Evolutionary conservation across 2,113 vertebrate species (phyloP).

Genomic region (Cavia aperea): DNA sequence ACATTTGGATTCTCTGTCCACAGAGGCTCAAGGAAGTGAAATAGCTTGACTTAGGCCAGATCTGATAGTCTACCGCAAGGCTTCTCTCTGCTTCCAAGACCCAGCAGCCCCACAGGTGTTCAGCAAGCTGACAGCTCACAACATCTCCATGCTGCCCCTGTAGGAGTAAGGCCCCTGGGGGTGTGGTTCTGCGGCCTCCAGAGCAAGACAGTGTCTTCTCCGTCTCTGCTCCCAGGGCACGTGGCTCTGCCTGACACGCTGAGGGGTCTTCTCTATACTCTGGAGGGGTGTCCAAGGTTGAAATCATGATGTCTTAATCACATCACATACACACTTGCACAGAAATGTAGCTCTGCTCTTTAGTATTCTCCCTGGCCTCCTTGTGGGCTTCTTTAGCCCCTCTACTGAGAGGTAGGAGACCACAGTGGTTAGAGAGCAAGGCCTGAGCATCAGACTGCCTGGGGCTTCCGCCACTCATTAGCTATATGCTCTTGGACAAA

Average conservation of each 20-base stretch:
- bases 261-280: neutral
- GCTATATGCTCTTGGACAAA: neutral
- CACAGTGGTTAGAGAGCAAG: neutral
- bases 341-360: neutral
- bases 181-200: rapidly evolving
- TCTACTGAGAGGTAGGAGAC: neutral
- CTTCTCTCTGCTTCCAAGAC: neutral
- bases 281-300: neutral
- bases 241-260: neutral
- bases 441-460: neutral
- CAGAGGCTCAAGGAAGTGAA: neutral
- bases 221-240: rapidly evolving
- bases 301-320: neutral
- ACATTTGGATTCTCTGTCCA: neutral
- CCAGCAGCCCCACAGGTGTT: neutral
- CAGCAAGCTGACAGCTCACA: neutral
- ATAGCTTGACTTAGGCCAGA: neutral
- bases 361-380: neutral
- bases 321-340: rapidly evolving
- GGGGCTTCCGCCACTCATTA: neutral
- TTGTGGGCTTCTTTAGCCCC: neutral
- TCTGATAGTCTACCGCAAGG: neutral
- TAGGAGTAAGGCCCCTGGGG: neutral
- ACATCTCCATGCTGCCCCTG: no score
- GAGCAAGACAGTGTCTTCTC: neutral